phyloP scores from a whole-genome alignment of 2,113 vertebrate genomes.

The Peromyscus maniculatus region DNA sequence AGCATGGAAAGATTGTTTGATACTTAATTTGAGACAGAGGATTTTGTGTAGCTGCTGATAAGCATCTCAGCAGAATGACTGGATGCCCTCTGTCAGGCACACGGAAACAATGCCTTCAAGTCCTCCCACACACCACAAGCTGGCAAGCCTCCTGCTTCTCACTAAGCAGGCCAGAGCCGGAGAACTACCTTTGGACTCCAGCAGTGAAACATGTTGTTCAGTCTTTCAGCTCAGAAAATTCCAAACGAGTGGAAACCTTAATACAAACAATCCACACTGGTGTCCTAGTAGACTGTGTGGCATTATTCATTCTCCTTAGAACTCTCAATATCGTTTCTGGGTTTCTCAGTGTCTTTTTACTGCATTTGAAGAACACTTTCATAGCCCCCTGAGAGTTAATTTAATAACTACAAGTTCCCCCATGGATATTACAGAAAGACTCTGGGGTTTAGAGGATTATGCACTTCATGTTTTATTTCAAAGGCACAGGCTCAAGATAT shows the following conservation, averaged over 20 bases:
- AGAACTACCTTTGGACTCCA: neutral
- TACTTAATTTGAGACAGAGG: neutral
- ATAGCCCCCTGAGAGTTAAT: slow-evolving; percentile 39
- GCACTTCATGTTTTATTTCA: slow-evolving; percentile 76
- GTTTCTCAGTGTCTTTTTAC: slow-evolving; percentile 50
- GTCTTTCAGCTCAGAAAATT: neutral
- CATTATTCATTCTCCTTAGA: slow-evolving; percentile 54
- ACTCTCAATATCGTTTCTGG: slow-evolving; percentile 45
- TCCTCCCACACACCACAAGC: neutral
- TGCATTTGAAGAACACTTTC: slow-evolving; percentile 62
- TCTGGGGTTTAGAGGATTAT: slow-evolving; percentile 63
- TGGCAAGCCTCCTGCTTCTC: neutral
- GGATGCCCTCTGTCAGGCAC: neutral
- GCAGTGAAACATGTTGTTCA: neutral
- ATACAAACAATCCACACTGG: neutral
- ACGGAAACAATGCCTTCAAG: neutral
- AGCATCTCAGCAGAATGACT: neutral
- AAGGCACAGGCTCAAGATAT: slow-evolving; percentile 60
- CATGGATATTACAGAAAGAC: slow-evolving; percentile 43
- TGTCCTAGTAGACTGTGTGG: neutral
- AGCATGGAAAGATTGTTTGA: neutral
- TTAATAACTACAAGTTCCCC: slow-evolving; percentile 63
- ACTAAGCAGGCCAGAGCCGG: neutral
- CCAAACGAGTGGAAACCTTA: neutral
- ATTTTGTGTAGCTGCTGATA: neutral